A percentile compares a stretch with the other conserved stretches of the same genome.
These are phyloP conservation scores for Platycheirus rosarum DNA, from an alignment of 2,888 invertebrate genomes.

Conservation along the genomic window DNA sequence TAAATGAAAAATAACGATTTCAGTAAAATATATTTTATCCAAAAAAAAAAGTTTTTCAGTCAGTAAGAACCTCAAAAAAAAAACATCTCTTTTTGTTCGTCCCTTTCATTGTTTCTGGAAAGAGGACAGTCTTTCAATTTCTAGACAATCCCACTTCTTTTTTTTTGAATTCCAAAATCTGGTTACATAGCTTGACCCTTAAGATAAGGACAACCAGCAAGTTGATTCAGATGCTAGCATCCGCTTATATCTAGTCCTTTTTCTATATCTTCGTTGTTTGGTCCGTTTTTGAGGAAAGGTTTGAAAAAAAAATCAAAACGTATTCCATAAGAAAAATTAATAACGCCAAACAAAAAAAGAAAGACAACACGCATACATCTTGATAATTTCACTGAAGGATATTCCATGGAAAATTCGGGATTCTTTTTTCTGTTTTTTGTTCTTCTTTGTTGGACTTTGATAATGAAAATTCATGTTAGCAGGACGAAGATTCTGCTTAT, in stretches of 20 bases:
- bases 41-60: neutral
- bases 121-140: constrained; percentile 34
- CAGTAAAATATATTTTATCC: constrained; percentile 1
- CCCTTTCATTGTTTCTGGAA: constrained; percentile 60
- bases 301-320: neutral
- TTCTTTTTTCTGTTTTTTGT: neutral
- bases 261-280: neutral
- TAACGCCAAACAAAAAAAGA: constrained; percentile 2
- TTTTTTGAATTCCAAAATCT: constrained; percentile 23
- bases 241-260: constrained; percentile 40
- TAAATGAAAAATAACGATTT: constrained; percentile 20
- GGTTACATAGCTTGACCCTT: constrained; percentile 58
- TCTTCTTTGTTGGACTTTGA: too few species aligned
- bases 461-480: constrained; percentile 34
- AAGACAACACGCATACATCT: neutral
- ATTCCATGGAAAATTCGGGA: constrained; percentile 12
- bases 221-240: constrained; percentile 43
- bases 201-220: constrained; percentile 51
- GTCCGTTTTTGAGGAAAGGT: too few species aligned
- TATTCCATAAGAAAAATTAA: constrained; percentile 61
- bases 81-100: constrained; percentile 47
- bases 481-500: constrained; percentile 5
- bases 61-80: neutral
- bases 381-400: neutral
- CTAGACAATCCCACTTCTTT: constrained; percentile 21